Base-by-base conservation (phyloP, 53 echinoderm and acorn worm genomes). In the Temnopleurus reevesii region DNA sequence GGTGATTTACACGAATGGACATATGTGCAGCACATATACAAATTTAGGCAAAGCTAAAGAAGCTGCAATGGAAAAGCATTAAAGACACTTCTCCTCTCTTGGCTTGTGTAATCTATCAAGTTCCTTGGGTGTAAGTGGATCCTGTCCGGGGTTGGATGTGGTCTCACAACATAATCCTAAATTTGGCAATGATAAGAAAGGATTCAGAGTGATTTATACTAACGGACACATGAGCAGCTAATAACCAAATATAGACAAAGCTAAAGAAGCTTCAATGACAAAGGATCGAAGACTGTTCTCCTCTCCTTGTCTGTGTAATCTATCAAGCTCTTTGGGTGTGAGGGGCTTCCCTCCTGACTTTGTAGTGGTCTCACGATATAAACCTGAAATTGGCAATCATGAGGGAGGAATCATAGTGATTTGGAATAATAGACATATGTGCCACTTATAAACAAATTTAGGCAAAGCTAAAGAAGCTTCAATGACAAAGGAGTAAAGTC, bases 381-480 rank as follows among this genome's bases (percentile, higher is more conserved):
- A 6, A 18, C 60, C 60, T 59, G 60, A 18, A 59, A n/a, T n/a
- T n/a, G n/a, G n/a, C n/a, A n/a, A n/a, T n/a, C n/a, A n/a, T n/a
- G n/a, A n/a, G n/a, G n/a, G n/a, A n/a, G n/a, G n/a, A n/a, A n/a
- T n/a, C n/a, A n/a, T n/a, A n/a, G n/a, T n/a, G n/a, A n/a, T n/a
- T n/a, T n/a, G n/a, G n/a, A n/a, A n/a, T n/a, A n/a, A n/a, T n/a
- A n/a, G n/a, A n/a, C n/a, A n/a, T n/a, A n/a, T n/a, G n/a, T 94
- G 94, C 26, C 90, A 86, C 30, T 94, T 86, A 56, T 92, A 92
- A 0, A 77, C 36, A 2, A 65, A 46, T 45, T 94, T 86, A 66
- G 91, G 91, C 24, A 77, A 44, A 12, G 94, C 94, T 43, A 94
- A 53, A 2, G 25, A 21, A 9, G 94, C 92, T 44, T 92, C 86